Conservation (phyloP, 2,888 invertebrate genomes). For the Gnatocerus cornutus region DNA sequence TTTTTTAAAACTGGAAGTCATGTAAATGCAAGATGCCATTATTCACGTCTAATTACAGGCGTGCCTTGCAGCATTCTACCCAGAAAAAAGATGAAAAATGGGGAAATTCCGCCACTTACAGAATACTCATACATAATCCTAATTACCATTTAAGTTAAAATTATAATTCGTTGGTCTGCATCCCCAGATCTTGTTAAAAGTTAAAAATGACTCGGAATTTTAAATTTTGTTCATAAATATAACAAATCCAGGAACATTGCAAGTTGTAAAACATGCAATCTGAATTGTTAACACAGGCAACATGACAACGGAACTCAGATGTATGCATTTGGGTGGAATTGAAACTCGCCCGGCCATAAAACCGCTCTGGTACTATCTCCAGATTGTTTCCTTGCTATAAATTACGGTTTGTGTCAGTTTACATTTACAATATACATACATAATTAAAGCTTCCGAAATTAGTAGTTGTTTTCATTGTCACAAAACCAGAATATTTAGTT, state of each 20-base stretch:
- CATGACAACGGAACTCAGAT: constrained; percentile 38
- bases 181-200: neutral
- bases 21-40: constrained; percentile 43
- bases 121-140: constrained; percentile 25
- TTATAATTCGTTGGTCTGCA: constrained; percentile 7
- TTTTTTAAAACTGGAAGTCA: constrained; percentile 32
- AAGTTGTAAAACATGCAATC: constrained; percentile 41
- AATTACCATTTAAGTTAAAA: constrained; percentile 37
- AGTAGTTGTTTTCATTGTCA: constrained; percentile 17
- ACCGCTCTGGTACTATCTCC: constrained; percentile 38
- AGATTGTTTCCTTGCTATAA: constrained; percentile 46
- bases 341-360: constrained; percentile 41
- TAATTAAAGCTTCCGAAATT: constrained; percentile 36
- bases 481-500: constrained; percentile 31
- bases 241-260: constrained; percentile 5
- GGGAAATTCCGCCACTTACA: constrained; percentile 30
- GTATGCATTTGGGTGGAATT: constrained; percentile 33
- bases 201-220: constrained; percentile 1
- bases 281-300: constrained; percentile 36
- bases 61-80: constrained; percentile 26
- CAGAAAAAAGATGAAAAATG: constrained; percentile 33
- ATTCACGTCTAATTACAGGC: constrained; percentile 41
- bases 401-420: constrained; percentile 35
- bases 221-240: neutral
- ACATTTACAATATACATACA: constrained; percentile 34